Evolutionary conservation across 2,113 vertebrate genomes (phyloP).

Genomic region (Corvus cornix): DNA sequence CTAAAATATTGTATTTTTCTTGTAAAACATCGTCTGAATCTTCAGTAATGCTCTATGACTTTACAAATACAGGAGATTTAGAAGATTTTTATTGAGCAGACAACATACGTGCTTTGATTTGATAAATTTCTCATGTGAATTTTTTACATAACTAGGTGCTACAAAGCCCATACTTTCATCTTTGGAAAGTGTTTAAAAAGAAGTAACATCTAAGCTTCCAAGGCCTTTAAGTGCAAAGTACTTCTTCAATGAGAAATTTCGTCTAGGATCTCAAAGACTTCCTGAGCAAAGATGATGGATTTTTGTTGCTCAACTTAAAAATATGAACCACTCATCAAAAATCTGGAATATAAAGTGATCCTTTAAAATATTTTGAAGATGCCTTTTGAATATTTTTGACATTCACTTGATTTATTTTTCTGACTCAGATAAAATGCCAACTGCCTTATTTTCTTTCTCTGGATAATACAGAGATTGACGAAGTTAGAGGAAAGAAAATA

Average conservation of each 20-base stretch:
- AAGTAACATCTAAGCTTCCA: neutral
- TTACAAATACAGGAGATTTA: neutral
- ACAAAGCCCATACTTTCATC: neutral
- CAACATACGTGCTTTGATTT: neutral
- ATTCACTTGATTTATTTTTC: neutral
- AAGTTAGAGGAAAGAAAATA: neutral
- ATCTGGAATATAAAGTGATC: neutral
- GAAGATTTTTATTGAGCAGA: neutral
- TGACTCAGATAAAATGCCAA: neutral
- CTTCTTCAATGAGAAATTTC: conserved; percentile 12
- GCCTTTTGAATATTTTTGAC: conserved; percentile 14
- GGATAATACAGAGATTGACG: neutral
- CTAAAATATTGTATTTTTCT: neutral
- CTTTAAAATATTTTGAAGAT: neutral
- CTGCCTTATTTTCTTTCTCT: neutral
- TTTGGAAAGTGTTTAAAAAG: neutral
- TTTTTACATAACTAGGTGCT: neutral
- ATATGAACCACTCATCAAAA: conserved; percentile 10
- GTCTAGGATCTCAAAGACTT: neutral
- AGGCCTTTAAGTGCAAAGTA: neutral
- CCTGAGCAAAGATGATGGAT: neutral
- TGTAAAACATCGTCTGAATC: neutral
- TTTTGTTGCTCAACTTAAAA: conserved; percentile 1
- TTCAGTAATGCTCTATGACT: neutral
- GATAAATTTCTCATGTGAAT: neutral